Evolutionary conservation across 1,140 invertebrate genomes (phyloP).

Genomic region (Drosophila nikananu): DNA sequence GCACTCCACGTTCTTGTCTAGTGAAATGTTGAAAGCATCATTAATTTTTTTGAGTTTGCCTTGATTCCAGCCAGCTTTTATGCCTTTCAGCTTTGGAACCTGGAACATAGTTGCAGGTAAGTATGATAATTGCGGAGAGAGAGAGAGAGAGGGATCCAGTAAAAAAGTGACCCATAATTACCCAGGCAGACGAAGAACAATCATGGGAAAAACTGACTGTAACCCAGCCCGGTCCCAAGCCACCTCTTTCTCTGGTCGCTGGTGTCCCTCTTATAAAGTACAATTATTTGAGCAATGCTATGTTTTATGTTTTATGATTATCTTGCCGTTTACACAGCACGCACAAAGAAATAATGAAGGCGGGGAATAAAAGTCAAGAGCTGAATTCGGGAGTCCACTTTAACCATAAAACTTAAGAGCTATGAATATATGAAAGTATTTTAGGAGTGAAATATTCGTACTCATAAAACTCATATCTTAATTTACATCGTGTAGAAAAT

Average conservation of each 20-base stretch:
- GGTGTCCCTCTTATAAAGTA: conserved; percentile 56
- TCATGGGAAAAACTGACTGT: conserved; percentile 75
- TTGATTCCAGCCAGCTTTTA: conserved; percentile 37
- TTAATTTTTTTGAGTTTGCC: conserved; percentile 58
- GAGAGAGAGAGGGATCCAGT: conserved; percentile 30
- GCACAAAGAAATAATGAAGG: conserved; percentile 47
- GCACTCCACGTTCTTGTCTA: conserved; percentile 65
- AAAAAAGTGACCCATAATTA: conserved; percentile 80
- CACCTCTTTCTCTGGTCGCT: conserved; percentile 17
- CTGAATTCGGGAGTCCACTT: conserved; percentile 1
- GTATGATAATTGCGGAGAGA: conserved; percentile 75
- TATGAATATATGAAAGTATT: background rate
- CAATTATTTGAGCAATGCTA: conserved; percentile 79
- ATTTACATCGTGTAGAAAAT: background rate
- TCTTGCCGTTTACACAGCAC: conserved; percentile 76
- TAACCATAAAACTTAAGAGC: background rate
- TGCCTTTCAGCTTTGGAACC: conserved; percentile 55
- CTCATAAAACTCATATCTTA: background rate
- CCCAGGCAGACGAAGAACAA: conserved; percentile 67
- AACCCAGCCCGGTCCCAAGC: conserved; percentile 27
- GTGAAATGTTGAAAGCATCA: conserved; percentile 83
- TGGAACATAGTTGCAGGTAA: conserved; percentile 61
- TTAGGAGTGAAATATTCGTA: background rate
- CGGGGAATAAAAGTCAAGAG: conserved; percentile 1
- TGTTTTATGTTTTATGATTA: conserved; percentile 81